Base-by-base conservation (phyloP, 2,888 invertebrate species). In the Erebia palarica region DNA sequence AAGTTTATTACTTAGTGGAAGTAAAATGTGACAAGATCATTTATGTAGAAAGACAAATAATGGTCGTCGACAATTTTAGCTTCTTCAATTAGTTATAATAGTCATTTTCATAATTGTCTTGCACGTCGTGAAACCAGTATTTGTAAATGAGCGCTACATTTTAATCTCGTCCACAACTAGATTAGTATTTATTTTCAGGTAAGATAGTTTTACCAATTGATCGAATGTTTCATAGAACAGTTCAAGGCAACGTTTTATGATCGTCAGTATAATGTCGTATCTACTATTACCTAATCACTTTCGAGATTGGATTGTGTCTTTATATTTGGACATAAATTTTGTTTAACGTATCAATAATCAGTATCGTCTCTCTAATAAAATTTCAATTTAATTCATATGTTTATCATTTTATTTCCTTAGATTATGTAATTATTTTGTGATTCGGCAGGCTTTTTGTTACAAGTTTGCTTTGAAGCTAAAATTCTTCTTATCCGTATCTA, bases 271-370 rank as follows among this genome's bases (percentile, higher is more conserved):
- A 13, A 21, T 57, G 61, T 14, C 18, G 49, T 63, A 21, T 47
- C 13, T 49, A 63, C 47, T 49, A 13, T 49, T 11, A 21, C 21
- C 21, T 57, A 57, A 47, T 49, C 21, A 14, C 47, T 21, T 63
- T 61, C 44, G 11, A 61, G 47, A 47, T 63, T 49, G 47, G 61
- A 44, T 59, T 42, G 59, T 36, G 27, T 42, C 60, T 61, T 61
- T 61, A 44, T 61, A 21, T 44, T 44, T 14, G 60, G 44, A 18
- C 57, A 58, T 58, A 58, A 27, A 58, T 21, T 11, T 57, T 58
- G 10, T 57, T 16, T 21, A 21, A 21, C 18, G 21, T 57, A 11
- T 21, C 21, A 11, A 21, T 3, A 21, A n/a, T n/a, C n/a, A n/a
- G n/a, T n/a, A 10, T 10, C 0, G 5, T 10, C 18, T 57, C 4